phyloP scores from a whole-genome alignment of 2,797 vertebrate genomes.

The Spheniscus humboldti region DNA sequence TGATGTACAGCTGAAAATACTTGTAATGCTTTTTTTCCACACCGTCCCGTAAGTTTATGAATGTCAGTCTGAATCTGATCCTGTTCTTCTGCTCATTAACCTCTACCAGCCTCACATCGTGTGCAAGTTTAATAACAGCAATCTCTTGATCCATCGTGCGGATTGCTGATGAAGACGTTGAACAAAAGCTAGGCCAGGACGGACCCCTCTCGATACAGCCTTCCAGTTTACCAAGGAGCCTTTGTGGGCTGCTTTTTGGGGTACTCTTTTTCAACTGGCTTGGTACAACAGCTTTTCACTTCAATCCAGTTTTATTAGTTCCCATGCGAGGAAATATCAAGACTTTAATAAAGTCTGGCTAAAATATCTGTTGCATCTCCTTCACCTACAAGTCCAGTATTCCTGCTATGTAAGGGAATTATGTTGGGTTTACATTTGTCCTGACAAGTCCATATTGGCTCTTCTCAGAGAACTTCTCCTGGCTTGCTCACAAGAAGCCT shows the following conservation, averaged over 20 bases:
- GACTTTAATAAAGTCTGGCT: background rate
- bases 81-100: background rate
- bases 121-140: background rate
- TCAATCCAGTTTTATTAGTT: background rate
- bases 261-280: background rate
- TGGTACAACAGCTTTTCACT: background rate
- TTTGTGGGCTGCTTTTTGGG: background rate
- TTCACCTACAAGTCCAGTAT: background rate
- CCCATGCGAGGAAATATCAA: background rate
- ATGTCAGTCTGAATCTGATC: background rate
- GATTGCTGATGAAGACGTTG: background rate
- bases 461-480: background rate
- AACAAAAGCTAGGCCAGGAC: background rate
- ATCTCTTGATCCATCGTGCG: background rate
- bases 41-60: background rate
- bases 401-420: background rate
- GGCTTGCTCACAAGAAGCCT: background rate
- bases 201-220: background rate
- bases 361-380: background rate
- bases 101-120: background rate
- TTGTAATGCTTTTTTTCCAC: background rate
- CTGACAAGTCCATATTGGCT: background rate
- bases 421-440: background rate
- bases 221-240: background rate
- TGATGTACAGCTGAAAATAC: background rate